Evolutionary conservation across 2,797 vertebrate genomes (phyloP), one percentile per base, ranked within the genome.

Genomic region (Sebastes matsubarae): DNA sequence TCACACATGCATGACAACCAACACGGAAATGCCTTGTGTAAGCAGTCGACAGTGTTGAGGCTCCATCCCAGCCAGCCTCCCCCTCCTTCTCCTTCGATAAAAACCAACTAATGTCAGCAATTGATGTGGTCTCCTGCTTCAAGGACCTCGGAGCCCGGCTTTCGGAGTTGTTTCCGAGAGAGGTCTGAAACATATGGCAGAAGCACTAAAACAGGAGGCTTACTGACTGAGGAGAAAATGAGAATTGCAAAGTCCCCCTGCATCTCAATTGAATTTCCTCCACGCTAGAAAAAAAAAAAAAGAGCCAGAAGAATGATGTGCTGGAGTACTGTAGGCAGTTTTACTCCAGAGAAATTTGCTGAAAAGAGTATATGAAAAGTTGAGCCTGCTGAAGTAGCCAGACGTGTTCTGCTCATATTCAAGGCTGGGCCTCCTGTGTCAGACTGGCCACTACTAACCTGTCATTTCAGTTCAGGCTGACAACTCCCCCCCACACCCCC

Each of bases 11-110:
- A 89, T 82, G 87, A 92, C 87, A 91, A 85, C 80, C 88, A 82
- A 81, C 88, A 85, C 57, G 87, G 88, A 92, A 93, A 93, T 89
- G 93, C 87, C 89, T 89, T 79, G 88, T 87, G 90, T 88, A 90
- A 93, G 91, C 90, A 91, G 65, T 82, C 64, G 69, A 71, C 80
- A 25, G 86, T 77, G 72, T 63, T 66, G 74, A 85, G 64, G 80
- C 87, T 91, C 77, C 74, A 74, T 89, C 81, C 80, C 81, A 18
- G 42, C 63, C 72, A 67, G 30, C 68, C 84, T 72, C 76, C 66
- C 77, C 77, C 76, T 9, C 54, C 67, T 78, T 76, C 50, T 75
- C 42, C 77, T 87, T 81, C 66, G 63, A 87, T 91, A 84, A 86
- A 89, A 89, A 84, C 1, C 1, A 89, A 89, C 77, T 89, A 77